These are phyloP conservation scores for Oscheius sp. DNA, from an alignment of 2,888 invertebrate species.

Conservation along the genomic window DNA sequence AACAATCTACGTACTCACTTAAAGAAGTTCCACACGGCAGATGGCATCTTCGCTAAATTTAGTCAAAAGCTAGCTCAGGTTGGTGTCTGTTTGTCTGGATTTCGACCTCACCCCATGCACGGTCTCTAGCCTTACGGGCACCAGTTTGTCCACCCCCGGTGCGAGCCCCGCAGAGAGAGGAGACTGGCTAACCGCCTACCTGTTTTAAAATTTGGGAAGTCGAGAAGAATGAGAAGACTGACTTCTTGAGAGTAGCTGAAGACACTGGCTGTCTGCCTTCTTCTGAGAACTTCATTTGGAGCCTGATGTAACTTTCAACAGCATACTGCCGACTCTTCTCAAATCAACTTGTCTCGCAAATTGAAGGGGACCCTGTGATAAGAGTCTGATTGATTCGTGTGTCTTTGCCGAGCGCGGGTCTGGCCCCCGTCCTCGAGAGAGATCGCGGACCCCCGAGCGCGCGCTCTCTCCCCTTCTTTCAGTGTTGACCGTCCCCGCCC, in stretches of 20 bases:
- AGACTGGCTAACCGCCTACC: too few relatives aligned
- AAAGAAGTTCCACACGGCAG: slow-evolving; percentile 63
- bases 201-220: too few relatives aligned
- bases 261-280: too few relatives aligned
- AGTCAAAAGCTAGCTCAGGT: slow-evolving; percentile 61
- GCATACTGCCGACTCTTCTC: too few relatives aligned
- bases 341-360: too few relatives aligned
- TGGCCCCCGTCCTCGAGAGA: slow-evolving; percentile 3
- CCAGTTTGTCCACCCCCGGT: slow-evolving; percentile 15
- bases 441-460: background rate
- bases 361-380: background rate
- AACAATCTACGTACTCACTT: slow-evolving; percentile 68
- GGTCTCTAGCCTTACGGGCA: slow-evolving; percentile 14
- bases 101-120: slow-evolving; percentile 20
- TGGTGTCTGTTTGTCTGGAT: slow-evolving; percentile 31
- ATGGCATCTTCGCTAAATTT: slow-evolving; percentile 64
- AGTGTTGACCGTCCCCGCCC: slow-evolving; percentile 6
- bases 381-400: background rate
- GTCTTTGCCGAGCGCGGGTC: background rate
- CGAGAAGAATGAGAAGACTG: too few relatives aligned
- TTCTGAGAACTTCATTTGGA: too few relatives aligned
- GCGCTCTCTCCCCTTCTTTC: slow-evolving; percentile 24
- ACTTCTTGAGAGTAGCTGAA: too few relatives aligned
- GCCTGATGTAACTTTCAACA: too few relatives aligned
- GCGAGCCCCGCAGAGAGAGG: too few relatives aligned